Evolutionary conservation across 2,888 invertebrate species (phyloP).

Genomic region (Rutpela maculata): DNA sequence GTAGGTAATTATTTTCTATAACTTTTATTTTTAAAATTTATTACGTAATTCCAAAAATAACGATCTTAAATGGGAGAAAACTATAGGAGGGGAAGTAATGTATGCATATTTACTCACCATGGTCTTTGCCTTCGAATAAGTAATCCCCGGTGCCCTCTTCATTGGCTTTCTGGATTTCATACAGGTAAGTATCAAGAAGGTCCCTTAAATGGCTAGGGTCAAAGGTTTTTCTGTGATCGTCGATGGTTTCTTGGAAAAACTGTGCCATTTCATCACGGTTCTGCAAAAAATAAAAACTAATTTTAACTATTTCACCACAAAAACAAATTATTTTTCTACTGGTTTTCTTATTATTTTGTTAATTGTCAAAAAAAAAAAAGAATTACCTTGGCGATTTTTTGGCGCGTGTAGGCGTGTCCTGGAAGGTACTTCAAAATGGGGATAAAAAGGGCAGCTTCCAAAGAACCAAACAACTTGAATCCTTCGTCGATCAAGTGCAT

Average conservation of each 20-base stretch:
- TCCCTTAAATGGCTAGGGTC: slow-evolving; percentile 87
- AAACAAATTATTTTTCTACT: neutral
- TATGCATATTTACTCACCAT: slow-evolving; percentile 79
- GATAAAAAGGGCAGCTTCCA: slow-evolving; percentile 89
- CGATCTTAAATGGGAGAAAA: too few species aligned
- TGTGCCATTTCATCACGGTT: slow-evolving; percentile 91
- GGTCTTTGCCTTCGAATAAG: slow-evolving; percentile 90
- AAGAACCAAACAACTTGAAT: slow-evolving; percentile 89
- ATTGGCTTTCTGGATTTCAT: slow-evolving; percentile 89
- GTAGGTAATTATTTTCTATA: too few species aligned
- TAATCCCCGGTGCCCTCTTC: slow-evolving; percentile 83
- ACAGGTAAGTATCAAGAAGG: slow-evolving; percentile 89
- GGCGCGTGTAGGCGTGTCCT: slow-evolving; percentile 74
- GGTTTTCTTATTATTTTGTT: neutral
- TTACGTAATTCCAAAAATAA: too few species aligned
- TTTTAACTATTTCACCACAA: neutral
- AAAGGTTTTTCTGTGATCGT: slow-evolving; percentile 86
- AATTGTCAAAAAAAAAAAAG: neutral
- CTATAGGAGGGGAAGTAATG: neutral
- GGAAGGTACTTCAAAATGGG: slow-evolving; percentile 84
- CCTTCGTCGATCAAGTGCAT: slow-evolving; percentile 94
- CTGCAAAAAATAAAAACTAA: slow-evolving; percentile 62
- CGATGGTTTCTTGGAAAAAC: slow-evolving; percentile 89
- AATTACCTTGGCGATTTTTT: slow-evolving; percentile 76
- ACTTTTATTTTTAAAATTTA: too few species aligned